phyloP scores from a whole-genome alignment of 2,797 vertebrate species.

The Eulemur rubriventer region DNA sequence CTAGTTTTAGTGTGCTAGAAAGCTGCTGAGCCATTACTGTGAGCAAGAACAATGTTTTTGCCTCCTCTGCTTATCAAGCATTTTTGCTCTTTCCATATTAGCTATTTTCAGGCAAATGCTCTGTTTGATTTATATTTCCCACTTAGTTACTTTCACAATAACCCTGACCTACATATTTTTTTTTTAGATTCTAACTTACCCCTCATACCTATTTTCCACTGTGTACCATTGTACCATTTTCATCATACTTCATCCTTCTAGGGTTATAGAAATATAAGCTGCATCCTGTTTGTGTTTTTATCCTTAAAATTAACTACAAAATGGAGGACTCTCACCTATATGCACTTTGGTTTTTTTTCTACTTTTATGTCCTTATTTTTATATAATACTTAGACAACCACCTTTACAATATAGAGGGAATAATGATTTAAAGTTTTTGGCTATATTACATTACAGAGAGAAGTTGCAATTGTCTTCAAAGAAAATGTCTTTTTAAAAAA shows the following conservation, averaged over 20 bases:
- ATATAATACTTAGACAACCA: not conserved
- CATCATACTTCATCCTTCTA: not conserved
- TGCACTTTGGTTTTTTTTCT: not conserved
- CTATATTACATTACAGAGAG: not conserved
- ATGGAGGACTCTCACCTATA: not conserved
- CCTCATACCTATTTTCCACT: not conserved
- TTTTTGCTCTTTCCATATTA: slow-evolving; percentile 59
- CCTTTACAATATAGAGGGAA: not conserved
- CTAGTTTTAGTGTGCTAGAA: slow-evolving; percentile 72
- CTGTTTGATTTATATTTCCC: slow-evolving; percentile 59
- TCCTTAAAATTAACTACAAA: not conserved
- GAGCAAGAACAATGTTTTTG: slow-evolving; percentile 64
- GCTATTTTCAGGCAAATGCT: slow-evolving; percentile 73
- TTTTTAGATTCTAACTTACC: slow-evolving; percentile 14
- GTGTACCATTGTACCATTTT: not conserved
- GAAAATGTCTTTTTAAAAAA: not conserved
- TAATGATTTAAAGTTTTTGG: not conserved
- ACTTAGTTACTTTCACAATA: slow-evolving; percentile 67
- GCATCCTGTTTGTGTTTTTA: not conserved
- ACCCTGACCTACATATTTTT: slow-evolving; percentile 60
- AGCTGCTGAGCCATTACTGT: slow-evolving; percentile 71
- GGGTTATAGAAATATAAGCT: not conserved
- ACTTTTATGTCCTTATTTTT: not conserved
- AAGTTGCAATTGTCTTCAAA: not conserved
- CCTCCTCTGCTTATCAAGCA: slow-evolving; percentile 64